Base-by-base conservation (phyloP, 2,113 vertebrate species). In the Podiceps cristatus region DNA sequence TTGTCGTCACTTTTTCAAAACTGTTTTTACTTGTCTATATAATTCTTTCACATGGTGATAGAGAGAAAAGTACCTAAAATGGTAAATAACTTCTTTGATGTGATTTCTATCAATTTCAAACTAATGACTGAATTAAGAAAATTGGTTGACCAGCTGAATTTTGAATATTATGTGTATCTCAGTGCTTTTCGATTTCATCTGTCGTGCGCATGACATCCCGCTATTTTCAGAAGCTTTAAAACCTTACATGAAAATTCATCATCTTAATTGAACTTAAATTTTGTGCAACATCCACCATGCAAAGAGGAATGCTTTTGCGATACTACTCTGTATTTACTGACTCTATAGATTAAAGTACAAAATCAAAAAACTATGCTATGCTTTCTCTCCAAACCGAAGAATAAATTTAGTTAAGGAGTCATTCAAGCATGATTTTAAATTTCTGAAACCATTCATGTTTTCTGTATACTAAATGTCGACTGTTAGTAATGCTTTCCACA, bases 121-220 rank as follows among this genome's bases (percentile, higher is more conserved):
- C 18, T 31, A 37, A 28, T 22, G 37, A 49, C 58, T 53, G 52
- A 82, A 49, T 53, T 81, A 50, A 78, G 33, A 71, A 74, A 52
- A 77, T 33, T 11, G 62, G 8, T 66, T 56, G 33, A 52, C 20
- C 27, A 40, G 19, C 27, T 67, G 56, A 72, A 76, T 75, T 93
- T 71, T 84, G 47, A 53, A 29, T 59, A 20, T 83, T 86, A 6
- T 20, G 2, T 49, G 31, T 64, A 3, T 55, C 12, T 62, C 10
- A 14, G 27, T 82, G 2, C 0, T n/a, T 75, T 74, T 79, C 44
- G 10, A 3, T 56, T 44, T 64, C 17, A 4, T 8, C 9, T 31
- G 23, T 72, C 52, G 16, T 78, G 10, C 6, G 11, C 29, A 33
- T 42, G 42, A 42, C 42, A 42, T 42, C 31, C 63, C 49, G 42